Base-by-base conservation (phyloP, 53 echinoderm and acorn worm species). In the Mesocentrotus franciscanus region DNA sequence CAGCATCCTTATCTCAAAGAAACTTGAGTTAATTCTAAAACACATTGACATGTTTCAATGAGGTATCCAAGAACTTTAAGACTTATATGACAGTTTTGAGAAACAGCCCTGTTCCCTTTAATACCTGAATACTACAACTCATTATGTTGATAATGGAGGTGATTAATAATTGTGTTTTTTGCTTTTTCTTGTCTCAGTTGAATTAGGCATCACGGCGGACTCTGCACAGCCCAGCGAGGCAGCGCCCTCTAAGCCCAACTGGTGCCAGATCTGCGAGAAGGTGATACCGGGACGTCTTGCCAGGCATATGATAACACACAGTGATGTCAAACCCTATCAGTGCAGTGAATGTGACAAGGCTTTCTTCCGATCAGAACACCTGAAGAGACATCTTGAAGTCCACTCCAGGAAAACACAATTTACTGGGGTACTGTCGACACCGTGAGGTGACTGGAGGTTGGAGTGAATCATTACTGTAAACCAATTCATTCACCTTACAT, bases 191-290 rank as follows among this genome's bases (percentile, higher is more conserved):
- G 24, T 56, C 90, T 90, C 60, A 90, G 90, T 60, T 58, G 90
- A 90, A 24, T 13, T 90, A 90, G 90, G 90, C 22, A 29, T 90
- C 12, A 90, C 81, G 1, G 20, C 6, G n/a, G 90, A 90, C n/a
- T 2, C 27, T 10, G 2, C 29, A 2, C 60, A 12, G 13, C 20
- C 90, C 10, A 60, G 32, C 5, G 58, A 58, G 29, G 7, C 60
- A 1, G 59, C 90, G 7, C 59, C 90, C 13, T 92, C 92, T 26
- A 61, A 32, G 11, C 15, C 30, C 18, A 92, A 92, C 64, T 66
- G 64, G 92, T 92, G 92, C 39, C 15, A 61, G 18, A 92, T 92
- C 36, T 92, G 92, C 42, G 0, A 64, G 33, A 92, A 92, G 71
- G 34, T 35, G 34, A 68, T 92, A 24, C 62, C 33, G 4, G 92